A percentile compares a stretch with the other conserved stretches of the same genome.
Evolutionary conservation across 2,797 vertebrate genomes (phyloP).

Genomic region (Pelobates cultripes): DNA sequence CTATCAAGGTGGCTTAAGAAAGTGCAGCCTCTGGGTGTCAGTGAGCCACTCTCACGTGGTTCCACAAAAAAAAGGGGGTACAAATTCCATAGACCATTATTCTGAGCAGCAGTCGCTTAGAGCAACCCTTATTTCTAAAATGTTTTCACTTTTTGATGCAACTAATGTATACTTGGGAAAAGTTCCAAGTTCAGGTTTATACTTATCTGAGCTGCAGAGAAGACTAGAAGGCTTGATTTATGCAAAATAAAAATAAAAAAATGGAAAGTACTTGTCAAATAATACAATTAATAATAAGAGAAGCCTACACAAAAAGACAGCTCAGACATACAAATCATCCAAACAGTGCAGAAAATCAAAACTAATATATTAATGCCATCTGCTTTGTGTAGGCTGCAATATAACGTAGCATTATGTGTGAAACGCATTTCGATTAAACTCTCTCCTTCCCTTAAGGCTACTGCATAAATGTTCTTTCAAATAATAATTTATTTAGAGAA

Average conservation of each 20-base stretch:
- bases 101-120: no score
- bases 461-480: slow-evolving; percentile 1
- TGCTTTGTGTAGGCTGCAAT: slow-evolving; percentile 48
- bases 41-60: no score
- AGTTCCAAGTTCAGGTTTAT: slow-evolving; percentile 16
- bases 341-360: slow-evolving; percentile 48
- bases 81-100: no score
- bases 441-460: slow-evolving; percentile 21
- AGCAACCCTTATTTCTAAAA: no score
- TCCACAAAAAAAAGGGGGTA: no score
- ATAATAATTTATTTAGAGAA: not conserved
- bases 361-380: slow-evolving; percentile 54
- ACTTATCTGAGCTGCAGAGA: not conserved
- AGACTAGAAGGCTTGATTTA: slow-evolving; percentile 21
- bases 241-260: slow-evolving; percentile 35
- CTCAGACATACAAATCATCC: slow-evolving; percentile 46
- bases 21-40: no score
- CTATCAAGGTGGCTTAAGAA: no score
- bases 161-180: not conserved
- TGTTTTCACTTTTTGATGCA: no score
- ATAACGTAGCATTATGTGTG: slow-evolving; percentile 11
- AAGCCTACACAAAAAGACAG: slow-evolving; percentile 42
- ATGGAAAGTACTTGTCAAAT: slow-evolving; percentile 39
- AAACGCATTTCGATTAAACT: slow-evolving; percentile 28
- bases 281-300: slow-evolving; percentile 36